phyloP scores from a whole-genome alignment of 2,888 invertebrate species.

The Gastrophysa polygoni region DNA sequence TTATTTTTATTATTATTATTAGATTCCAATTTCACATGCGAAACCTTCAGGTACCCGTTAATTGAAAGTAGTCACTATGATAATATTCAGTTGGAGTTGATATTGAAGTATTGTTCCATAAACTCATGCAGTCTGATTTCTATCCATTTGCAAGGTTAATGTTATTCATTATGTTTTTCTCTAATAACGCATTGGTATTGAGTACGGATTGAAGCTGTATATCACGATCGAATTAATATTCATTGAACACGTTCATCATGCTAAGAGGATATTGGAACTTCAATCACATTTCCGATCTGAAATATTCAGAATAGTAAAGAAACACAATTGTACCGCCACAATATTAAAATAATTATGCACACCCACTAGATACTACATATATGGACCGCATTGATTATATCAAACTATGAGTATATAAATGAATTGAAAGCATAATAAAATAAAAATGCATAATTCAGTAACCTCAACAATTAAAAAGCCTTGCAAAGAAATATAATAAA shows the following conservation, averaged over 20 bases:
- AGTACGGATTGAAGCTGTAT: not conserved
- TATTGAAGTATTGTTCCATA: too few relatives aligned
- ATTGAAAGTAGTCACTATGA: too few relatives aligned
- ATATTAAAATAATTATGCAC: conserved; percentile 1
- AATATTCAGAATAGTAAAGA: not conserved
- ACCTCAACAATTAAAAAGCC: not conserved
- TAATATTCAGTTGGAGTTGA: too few relatives aligned
- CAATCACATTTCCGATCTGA: not conserved
- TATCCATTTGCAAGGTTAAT: not conserved
- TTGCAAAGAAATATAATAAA: not conserved
- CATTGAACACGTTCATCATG: not conserved
- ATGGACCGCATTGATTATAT: not conserved
- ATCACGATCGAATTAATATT: not conserved
- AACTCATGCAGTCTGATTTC: too few relatives aligned
- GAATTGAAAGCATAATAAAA: not conserved
- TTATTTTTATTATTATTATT: too few relatives aligned
- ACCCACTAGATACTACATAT: not conserved
- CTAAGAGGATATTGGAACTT: not conserved
- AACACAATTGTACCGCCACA: not conserved
- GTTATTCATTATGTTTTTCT: not conserved
- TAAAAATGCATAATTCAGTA: not conserved
- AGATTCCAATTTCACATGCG: too few relatives aligned
- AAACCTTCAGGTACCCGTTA: too few relatives aligned
- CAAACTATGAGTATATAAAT: not conserved
- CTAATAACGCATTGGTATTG: not conserved